These are phyloP conservation scores for Ctenodactylus gundi DNA, from an alignment of 2,113 vertebrate species.

Conservation along the genomic window DNA sequence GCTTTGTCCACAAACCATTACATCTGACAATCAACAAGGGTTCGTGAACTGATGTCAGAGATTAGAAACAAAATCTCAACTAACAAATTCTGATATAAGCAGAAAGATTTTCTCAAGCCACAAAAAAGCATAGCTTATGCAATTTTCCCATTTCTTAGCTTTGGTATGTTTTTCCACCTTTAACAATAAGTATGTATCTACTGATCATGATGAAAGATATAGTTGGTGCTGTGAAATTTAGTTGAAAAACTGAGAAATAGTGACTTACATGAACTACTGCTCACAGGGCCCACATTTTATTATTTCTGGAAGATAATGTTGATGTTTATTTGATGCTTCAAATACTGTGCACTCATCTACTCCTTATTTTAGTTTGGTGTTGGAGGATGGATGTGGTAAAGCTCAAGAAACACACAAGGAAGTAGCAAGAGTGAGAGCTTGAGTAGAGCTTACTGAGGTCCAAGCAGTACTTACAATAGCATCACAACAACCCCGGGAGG, in stretches of 20 bases:
- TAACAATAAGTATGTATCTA: neutral
- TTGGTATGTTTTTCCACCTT: neutral
- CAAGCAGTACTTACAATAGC: neutral
- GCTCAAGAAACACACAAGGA: neutral
- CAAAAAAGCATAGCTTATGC: neutral
- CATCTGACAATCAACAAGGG: neutral
- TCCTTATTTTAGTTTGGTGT: neutral
- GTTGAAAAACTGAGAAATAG: neutral
- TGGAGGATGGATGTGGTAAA: neutral
- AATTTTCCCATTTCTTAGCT: conserved; percentile 16
- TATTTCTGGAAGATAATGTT: neutral
- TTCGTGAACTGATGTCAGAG: neutral
- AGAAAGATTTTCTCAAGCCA: conserved; percentile 15
- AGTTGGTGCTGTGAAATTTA: neutral
- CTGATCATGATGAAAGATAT: neutral
- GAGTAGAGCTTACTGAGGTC: neutral
- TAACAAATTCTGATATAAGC: neutral
- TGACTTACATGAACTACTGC: neutral
- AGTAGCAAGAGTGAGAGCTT: neutral
- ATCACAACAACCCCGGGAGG: neutral
- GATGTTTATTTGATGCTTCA: neutral
- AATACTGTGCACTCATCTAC: neutral
- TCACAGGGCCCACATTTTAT: neutral
- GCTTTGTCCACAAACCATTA: neutral
- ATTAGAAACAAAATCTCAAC: neutral